Evolutionary conservation across 1,140 invertebrate genomes (phyloP), one percentile per base, ranked within the genome.

Genomic region (Helicoverpa armigera): DNA sequence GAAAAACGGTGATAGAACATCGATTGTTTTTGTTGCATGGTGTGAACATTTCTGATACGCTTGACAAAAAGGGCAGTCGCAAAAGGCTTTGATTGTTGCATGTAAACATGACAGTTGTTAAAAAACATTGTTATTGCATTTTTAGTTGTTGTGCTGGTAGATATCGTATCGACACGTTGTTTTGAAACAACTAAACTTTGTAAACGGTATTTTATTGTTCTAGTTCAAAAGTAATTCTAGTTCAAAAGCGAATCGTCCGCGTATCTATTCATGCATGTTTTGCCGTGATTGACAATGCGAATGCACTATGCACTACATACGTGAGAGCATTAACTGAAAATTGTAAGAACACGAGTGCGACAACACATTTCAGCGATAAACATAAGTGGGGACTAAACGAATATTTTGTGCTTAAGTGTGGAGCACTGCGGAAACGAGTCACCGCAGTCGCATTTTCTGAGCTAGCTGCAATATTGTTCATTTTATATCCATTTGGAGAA

Each of bases 311-410:
- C 7, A 61, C 12, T 61, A 23, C 58, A 61, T 61, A 61, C 23
- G 58, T 23, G 56, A 60, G 16, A 61, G 58, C 58, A 61, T 61
- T 29, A 61, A 61, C 23, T 61, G 58, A 61, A 58, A 29, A 61
- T 29, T 31, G 58, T 11, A 61, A 61, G 58, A 61, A 13, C 63
- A 65, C 31, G 63, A 65, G 14, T 48, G 13, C n/a, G 31, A 43
- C 35, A 48, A 61, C 13, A 48, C 35, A 2, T 43, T 48, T 43
- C 14, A 48, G n/a, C 31, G 43, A 65, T 65, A 65, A 43, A 43
- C 63, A 14, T 65, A 61, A 31, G 14, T 35, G n/a, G 43, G 35
- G 9, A 65, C 31, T 65, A 65, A 65, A 43, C 29, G 63, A 65
- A 63, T 63, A 31, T 63, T 63, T 29, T 65, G 63, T 31, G 10